Evolutionary conservation across 2,797 vertebrate genomes (phyloP).

Genomic region (Notoglanidium macrostoma): DNA sequence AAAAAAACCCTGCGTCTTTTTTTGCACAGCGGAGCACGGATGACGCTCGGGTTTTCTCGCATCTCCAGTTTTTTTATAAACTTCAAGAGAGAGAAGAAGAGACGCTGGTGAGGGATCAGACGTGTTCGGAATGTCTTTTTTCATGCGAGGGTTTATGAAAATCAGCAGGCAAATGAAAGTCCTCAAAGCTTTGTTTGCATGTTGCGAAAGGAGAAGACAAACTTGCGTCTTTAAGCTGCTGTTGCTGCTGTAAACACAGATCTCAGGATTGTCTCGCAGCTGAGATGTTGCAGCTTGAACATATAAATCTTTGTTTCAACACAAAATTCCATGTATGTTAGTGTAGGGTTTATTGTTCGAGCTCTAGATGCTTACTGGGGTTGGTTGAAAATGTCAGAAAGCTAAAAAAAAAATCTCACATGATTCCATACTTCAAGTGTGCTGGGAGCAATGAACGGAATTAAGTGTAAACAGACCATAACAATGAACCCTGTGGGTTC

Average conservation of each 20-base stretch:
- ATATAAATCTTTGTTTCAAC: background rate
- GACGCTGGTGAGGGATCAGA: background rate
- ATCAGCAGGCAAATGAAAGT: slow-evolving; percentile 36
- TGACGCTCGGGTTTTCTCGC: too few species aligned
- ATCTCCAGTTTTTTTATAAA: too few species aligned
- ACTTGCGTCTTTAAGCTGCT: background rate
- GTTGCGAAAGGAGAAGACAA: background rate
- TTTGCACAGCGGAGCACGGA: too few species aligned
- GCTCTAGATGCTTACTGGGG: background rate
- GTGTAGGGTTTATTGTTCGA: background rate
- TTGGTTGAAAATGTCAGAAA: background rate
- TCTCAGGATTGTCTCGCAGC: background rate
- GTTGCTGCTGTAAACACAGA: background rate
- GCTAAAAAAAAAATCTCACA: background rate
- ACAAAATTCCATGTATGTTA: background rate
- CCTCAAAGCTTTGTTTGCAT: slow-evolving; percentile 5
- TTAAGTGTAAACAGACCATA: background rate
- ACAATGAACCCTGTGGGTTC: background rate
- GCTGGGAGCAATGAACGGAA: background rate
- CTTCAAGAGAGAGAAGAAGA: too few species aligned
- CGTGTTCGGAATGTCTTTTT: background rate
- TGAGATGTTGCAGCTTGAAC: background rate
- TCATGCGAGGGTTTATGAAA: slow-evolving; percentile 10
- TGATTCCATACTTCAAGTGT: background rate
- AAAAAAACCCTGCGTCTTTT: too few species aligned